Conservation (phyloP, 1,140 invertebrate genomes). For the Eufriesea mexicana region DNA sequence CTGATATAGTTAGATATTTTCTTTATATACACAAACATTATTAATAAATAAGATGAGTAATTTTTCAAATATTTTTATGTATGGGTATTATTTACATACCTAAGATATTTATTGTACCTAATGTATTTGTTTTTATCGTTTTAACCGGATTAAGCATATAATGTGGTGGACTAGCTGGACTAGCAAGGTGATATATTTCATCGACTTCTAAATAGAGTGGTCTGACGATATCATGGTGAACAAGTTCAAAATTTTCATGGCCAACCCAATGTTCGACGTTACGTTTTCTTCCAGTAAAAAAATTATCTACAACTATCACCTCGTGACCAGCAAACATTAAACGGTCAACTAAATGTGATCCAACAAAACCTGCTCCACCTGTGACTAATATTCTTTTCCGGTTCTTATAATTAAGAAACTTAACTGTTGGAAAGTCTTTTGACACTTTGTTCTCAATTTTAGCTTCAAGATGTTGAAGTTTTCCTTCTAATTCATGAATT, state of each 20-base stretch:
- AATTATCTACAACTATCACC: constrained; percentile 99
- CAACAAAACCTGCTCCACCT: constrained; percentile 99
- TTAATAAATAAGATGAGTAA: neutral
- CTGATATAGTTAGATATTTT: constrained; percentile 79
- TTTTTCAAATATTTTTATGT: neutral
- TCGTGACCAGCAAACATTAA: constrained; percentile 98
- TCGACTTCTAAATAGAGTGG: constrained; percentile 99
- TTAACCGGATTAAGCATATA: constrained; percentile 99
- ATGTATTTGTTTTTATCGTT: constrained; percentile 99
- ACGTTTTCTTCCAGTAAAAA: constrained; percentile 97
- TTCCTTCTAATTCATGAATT: constrained; percentile 88
- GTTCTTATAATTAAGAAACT: constrained; percentile 94
- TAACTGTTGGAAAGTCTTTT: constrained; percentile 94
- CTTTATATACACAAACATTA: neutral
- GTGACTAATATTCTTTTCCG: constrained; percentile 96
- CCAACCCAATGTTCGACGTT: constrained; percentile 99
- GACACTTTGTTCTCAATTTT: constrained; percentile 84
- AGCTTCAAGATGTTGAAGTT: constrained; percentile 86
- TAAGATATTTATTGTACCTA: constrained; percentile 99
- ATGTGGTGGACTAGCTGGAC: constrained; percentile 98
- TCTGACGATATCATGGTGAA: constrained; percentile 99
- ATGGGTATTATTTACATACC: constrained; percentile 84
- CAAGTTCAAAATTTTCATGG: constrained; percentile 99
- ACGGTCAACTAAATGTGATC: constrained; percentile 97
- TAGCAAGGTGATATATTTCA: constrained; percentile 99